These are phyloP conservation scores for Pandemis cinnamomeana DNA, from an alignment of 2,888 invertebrate species.

Conservation along the genomic window DNA sequence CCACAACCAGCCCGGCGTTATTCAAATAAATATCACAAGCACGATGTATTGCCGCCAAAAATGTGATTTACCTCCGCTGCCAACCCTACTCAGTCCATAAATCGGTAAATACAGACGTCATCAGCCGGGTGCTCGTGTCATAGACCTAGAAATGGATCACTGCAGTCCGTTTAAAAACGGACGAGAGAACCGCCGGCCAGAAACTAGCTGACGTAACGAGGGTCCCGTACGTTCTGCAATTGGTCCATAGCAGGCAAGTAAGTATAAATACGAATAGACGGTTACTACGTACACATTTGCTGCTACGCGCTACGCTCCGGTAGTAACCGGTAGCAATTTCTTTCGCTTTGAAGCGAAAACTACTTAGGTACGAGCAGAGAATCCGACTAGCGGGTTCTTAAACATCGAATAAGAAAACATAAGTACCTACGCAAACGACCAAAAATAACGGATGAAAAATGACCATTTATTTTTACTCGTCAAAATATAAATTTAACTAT, in stretches of 20 bases:
- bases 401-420: too few relatives aligned
- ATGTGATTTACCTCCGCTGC: slow-evolving; percentile 35
- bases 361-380: too few relatives aligned
- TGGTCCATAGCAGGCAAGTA: neutral
- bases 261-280: too few relatives aligned
- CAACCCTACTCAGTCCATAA: slow-evolving; percentile 35
- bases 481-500: too few relatives aligned
- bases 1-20: neutral
- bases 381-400: too few relatives aligned
- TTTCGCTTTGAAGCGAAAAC: too few relatives aligned
- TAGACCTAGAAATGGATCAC: slow-evolving; percentile 34
- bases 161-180: slow-evolving; percentile 33
- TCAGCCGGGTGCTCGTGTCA: slow-evolving; percentile 34
- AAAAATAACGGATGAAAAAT: too few relatives aligned
- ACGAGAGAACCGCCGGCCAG: slow-evolving; percentile 7
- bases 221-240: slow-evolving; percentile 13
- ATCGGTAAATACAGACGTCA: slow-evolving; percentile 38
- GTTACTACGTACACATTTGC: too few relatives aligned
- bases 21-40: slow-evolving; percentile 14
- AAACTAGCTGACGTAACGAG: neutral
- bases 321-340: too few relatives aligned
- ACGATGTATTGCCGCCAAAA: slow-evolving; percentile 28
- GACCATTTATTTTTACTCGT: too few relatives aligned
- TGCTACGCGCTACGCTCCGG: too few relatives aligned
- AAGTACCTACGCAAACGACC: too few relatives aligned